Conservation (phyloP, 2,113 vertebrate genomes). For the Erinaceus europaeus region DNA sequence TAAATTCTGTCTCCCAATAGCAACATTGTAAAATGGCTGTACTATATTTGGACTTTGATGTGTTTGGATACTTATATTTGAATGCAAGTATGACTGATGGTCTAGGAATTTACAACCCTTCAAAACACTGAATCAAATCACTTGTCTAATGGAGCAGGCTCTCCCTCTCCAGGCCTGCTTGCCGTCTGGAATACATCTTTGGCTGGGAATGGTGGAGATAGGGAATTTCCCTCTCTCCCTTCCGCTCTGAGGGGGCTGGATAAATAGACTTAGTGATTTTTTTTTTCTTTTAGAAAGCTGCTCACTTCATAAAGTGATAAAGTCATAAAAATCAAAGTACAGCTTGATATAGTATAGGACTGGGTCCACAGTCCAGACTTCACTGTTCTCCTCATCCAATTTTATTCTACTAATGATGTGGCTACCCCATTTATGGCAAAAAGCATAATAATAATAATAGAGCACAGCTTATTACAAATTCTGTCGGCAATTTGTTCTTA, state of each 20-base stretch:
- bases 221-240: constrained; percentile 35
- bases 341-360: not conserved
- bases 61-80: constrained; percentile 67
- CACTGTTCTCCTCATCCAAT: not conserved
- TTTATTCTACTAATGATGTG: not conserved
- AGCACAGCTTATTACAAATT: too few species aligned
- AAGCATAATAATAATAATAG: too few species aligned
- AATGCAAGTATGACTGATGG: constrained; percentile 74
- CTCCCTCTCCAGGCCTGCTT: not conserved
- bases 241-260: constrained; percentile 30
- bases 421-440: not conserved
- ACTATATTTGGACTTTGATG: constrained; percentile 68
- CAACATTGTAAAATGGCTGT: constrained; percentile 15
- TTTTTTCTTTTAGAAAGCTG: not conserved
- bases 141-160: constrained; percentile 40
- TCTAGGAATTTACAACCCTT: constrained; percentile 71
- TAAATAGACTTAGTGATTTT: constrained; percentile 52
- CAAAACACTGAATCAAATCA: constrained; percentile 53
- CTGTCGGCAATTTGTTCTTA: not conserved
- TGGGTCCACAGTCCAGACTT: not conserved
- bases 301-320: constrained; percentile 37
- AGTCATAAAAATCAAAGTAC: constrained; percentile 33
- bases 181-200: constrained; percentile 55
- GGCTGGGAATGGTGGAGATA: constrained; percentile 50
- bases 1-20: constrained; percentile 47